A percentile compares a stretch with the other conserved stretches of the same genome.
Conservation (phyloP, 2,888 invertebrate species). For the Caenorhabditis becei region DNA sequence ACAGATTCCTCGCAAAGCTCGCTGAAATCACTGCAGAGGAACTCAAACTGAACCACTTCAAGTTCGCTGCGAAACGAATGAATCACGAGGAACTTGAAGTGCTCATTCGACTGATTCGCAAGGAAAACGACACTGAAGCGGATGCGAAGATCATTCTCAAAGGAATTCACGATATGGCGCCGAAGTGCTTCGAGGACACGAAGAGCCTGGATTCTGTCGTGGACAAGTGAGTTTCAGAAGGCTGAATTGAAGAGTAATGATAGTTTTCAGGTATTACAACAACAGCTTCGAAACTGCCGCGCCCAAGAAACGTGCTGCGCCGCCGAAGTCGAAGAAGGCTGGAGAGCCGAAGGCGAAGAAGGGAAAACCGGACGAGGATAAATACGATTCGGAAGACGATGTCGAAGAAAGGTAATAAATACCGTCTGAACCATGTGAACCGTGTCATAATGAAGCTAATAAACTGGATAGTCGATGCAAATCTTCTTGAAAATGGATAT, state of each 20-base stretch:
- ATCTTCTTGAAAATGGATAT: background rate
- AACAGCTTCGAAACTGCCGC: constrained; percentile 79
- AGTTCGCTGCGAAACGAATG: constrained; percentile 87
- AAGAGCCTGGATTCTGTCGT: constrained; percentile 55
- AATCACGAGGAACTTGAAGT: constrained; percentile 91
- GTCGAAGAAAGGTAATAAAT: constrained; percentile 49
- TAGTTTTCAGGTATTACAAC: constrained; percentile 62
- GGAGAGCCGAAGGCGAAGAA: constrained; percentile 14
- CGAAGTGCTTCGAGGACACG: constrained; percentile 86
- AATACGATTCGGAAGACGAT: too few species aligned
- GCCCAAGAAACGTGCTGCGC: constrained; percentile 63
- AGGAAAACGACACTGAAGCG: constrained; percentile 89
- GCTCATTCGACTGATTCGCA: constrained; percentile 91
- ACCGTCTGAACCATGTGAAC: constrained; percentile 3
- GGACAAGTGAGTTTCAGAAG: constrained; percentile 56
- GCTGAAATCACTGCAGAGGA: constrained; percentile 90
- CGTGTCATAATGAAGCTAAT: constrained; percentile 7
- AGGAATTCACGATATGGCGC: constrained; percentile 89
- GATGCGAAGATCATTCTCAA: constrained; percentile 91
- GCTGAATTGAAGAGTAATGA: constrained; percentile 50
- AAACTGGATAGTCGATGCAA: background rate
- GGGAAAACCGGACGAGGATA: too few species aligned
- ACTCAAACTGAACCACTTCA: constrained; percentile 89
- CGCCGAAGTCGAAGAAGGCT: constrained; percentile 38
- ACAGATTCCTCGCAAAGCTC: constrained; percentile 88